phyloP scores from a whole-genome alignment of 2,797 vertebrate genomes.

The Chloroceryle inda region DNA sequence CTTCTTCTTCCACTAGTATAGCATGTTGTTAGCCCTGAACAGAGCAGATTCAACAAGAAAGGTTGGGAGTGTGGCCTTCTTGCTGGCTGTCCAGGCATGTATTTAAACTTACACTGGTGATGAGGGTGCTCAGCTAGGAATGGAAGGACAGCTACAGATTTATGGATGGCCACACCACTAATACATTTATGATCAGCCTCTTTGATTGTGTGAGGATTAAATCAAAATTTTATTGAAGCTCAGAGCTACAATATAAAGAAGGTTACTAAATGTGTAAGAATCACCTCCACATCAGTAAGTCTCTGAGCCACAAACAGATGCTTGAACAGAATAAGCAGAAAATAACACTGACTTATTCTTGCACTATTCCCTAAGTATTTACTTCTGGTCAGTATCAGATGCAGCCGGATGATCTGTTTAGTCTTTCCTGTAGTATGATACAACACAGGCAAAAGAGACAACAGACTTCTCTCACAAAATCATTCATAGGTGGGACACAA shows the following conservation, averaged over 20 bases:
- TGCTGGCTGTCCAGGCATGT: not conserved
- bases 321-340: not conserved
- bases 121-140: not conserved
- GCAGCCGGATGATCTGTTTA: not conserved
- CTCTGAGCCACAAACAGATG: not conserved
- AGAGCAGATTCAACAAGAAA: not conserved
- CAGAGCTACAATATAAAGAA: not conserved
- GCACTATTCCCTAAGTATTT: not conserved
- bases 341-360: not conserved
- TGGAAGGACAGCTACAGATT: not conserved
- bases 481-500: not conserved
- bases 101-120: not conserved
- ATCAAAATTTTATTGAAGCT: not conserved
- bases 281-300: not conserved
- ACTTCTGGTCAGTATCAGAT: not conserved
- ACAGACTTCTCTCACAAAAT: not conserved
- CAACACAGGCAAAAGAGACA: not conserved
- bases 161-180: not conserved
- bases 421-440: not conserved
- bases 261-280: not conserved
- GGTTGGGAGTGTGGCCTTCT: not conserved
- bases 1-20: not conserved
- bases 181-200: not conserved
- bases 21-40: not conserved
- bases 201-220: not conserved